Conservation (phyloP, 1,140 invertebrate species). For the Goniozus legneri region DNA sequence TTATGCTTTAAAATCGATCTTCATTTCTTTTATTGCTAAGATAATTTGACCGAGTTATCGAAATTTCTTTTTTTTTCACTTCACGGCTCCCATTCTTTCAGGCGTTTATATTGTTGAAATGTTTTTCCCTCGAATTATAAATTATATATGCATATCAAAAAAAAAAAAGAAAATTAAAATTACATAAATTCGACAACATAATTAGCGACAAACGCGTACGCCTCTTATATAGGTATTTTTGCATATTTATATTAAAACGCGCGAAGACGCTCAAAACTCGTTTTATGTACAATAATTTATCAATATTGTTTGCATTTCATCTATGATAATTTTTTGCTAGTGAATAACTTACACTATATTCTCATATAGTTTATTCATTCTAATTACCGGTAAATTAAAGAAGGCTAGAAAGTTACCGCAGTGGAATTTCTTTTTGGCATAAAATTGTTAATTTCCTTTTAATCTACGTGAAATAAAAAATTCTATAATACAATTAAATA, state of each 20-base stretch:
- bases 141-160: slow-evolving; percentile 9
- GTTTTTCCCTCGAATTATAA: not conserved
- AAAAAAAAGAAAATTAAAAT: slow-evolving; percentile 14
- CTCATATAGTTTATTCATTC: not conserved
- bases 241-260: slow-evolving; percentile 9
- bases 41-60: slow-evolving; percentile 42
- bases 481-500: not conserved
- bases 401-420: slow-evolving; percentile 19
- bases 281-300: slow-evolving; percentile 36
- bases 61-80: slow-evolving; percentile 14
- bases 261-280: slow-evolving; percentile 16
- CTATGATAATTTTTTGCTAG: slow-evolving; percentile 16
- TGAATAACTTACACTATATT: slow-evolving; percentile 18
- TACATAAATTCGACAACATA: slow-evolving; percentile 12
- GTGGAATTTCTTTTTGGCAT: not conserved
- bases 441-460: not conserved
- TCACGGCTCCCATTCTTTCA: no score
- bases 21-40: slow-evolving; percentile 36
- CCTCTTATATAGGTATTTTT: no score
- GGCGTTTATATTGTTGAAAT: no score
- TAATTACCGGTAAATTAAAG: not conserved
- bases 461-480: not conserved
- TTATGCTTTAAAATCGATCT: slow-evolving; percentile 34
- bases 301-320: slow-evolving; percentile 11
- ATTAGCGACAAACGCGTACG: slow-evolving; percentile 4